Evolutionary conservation across 1,140 invertebrate genomes (phyloP).

Genomic region (Drosophila tsacasi): DNA sequence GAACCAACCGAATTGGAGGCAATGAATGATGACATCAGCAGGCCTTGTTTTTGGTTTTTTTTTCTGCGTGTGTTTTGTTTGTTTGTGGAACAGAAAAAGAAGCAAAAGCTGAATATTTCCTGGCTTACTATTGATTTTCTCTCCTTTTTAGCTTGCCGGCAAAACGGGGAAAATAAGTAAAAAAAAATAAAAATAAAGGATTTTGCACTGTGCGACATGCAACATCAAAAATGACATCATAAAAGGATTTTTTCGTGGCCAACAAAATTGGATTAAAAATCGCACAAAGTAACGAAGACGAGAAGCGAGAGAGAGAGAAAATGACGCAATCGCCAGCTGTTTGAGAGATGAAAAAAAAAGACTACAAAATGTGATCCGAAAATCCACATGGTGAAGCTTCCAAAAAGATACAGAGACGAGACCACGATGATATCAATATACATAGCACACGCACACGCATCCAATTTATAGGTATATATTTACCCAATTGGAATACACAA

Average conservation of each 20-base stretch:
- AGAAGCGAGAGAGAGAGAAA: conserved; percentile 7
- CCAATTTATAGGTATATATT: conserved; percentile 38
- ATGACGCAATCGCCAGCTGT: conserved; percentile 62
- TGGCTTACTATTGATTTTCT: conserved; percentile 40
- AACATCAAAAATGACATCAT: conserved; percentile 41
- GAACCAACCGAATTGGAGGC: conserved; percentile 12
- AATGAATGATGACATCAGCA: conserved; percentile 43
- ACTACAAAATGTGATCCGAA: conserved; percentile 51
- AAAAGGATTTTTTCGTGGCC: conserved; percentile 40
- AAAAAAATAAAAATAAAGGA: conserved; percentile 22
- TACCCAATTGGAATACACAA: conserved; percentile 44
- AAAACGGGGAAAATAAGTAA: background rate
- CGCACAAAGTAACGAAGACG: conserved; percentile 5
- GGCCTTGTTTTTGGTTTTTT: background rate
- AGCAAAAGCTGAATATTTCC: conserved; percentile 12
- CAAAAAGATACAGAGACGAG: conserved; percentile 37
- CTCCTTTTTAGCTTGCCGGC: background rate
- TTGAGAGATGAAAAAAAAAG: conserved; percentile 25
- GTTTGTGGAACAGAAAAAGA: conserved; percentile 15
- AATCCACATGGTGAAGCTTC: conserved; percentile 42
- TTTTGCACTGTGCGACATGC: conserved; percentile 27
- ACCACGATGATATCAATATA: conserved; percentile 35
- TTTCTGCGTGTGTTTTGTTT: conserved; percentile 13
- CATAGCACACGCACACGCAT: conserved; percentile 12
- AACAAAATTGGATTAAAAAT: conserved; percentile 45